Evolutionary conservation across 2,113 vertebrate genomes (phyloP), one percentile per base, ranked within the genome.

Genomic region (Callocephalon fimbriatum): DNA sequence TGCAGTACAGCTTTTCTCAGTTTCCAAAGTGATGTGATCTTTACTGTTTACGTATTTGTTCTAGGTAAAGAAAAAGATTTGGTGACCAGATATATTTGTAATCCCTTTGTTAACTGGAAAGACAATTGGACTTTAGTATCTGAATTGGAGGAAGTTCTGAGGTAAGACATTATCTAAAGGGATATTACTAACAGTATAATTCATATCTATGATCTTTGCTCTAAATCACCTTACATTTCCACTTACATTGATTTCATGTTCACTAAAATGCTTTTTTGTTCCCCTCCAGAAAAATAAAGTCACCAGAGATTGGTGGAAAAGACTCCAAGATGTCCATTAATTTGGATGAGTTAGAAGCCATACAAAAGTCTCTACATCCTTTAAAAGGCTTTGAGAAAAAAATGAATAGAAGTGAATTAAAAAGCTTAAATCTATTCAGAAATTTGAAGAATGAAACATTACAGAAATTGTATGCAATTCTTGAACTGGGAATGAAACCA

Each of bases 321-420:
- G 22, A 48, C 18, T 95, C 86, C 93, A 96, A 95, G 92, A 95
- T 93, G 81, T 93, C 80, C 77, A 94, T 97, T 93, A 86, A 95
- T 81, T 96, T 88, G 42, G 75, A 89, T 84, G 73, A 94, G 95
- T 94, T 96, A 96, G 87, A 95, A 91, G 93, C 67, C 75, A 47
- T 95, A 86, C 86, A 95, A 83, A 97, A 92, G 53, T 93, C 76
- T 87, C 89, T 97, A 47, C 70, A 77, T 66, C 45, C 5, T 86
- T 96, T 96, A 81, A 96, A 95, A 94, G 71, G 58, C 76, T 94
- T 92, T 45, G 92, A 95, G 90, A 71, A 93, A 87, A 88, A 97
- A 93, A 80, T 95, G 91, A 97, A 94, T 95, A 95, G 56, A 92
- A 95, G 85, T 95, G 95, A 96, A 95, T 95, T 95, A 67, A 96